These are phyloP conservation scores for Mus spretus DNA, from an alignment of 2,797 vertebrate species.

Conservation along the genomic window DNA sequence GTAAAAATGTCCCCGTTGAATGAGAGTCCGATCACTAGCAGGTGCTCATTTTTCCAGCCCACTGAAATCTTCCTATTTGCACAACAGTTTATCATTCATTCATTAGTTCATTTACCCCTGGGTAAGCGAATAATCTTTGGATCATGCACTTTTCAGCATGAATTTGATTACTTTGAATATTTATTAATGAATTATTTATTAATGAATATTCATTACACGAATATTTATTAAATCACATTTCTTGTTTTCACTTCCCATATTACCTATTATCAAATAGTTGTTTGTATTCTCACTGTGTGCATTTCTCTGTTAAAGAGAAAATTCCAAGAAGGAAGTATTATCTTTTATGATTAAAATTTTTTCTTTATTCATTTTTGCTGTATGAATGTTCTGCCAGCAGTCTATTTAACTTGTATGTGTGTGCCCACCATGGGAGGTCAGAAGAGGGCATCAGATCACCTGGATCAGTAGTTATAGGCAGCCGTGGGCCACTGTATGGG, in stretches of 20 bases:
- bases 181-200: neutral
- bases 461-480: neutral
- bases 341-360: neutral
- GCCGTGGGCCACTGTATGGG: neutral
- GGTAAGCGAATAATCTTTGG: constrained; percentile 29
- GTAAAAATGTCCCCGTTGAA: neutral
- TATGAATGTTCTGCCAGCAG: neutral
- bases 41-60: constrained; percentile 17
- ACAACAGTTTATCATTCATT: neutral
- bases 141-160: neutral
- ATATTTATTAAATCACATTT: neutral
- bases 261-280: neutral
- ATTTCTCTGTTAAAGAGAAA: neutral
- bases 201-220: neutral
- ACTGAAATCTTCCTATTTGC: neutral
- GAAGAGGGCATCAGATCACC: neutral
- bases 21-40: neutral
- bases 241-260: neutral
- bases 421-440: neutral
- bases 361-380: neutral
- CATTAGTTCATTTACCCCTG: neutral
- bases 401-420: neutral
- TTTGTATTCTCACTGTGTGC: neutral
- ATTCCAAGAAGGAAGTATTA: neutral
- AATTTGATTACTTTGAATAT: constrained; percentile 29